Percentiles rank a stretch among this genome's conserved stretches.
Evolutionary conservation across 2,888 invertebrate genomes (phyloP).

Genomic region (Hydroisotoma schaefferi): DNA sequence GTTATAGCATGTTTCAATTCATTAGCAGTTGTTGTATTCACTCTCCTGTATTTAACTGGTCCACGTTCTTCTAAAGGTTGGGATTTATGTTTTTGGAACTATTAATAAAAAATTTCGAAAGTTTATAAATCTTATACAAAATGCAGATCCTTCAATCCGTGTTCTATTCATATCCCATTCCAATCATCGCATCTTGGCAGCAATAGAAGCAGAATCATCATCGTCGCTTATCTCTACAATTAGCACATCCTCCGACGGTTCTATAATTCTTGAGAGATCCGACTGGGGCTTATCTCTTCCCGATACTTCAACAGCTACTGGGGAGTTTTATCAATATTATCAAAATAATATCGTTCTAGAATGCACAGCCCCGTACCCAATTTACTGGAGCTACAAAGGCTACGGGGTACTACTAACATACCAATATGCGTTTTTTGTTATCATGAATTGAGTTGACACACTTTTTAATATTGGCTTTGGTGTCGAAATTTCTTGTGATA

Average conservation of each 20-base stretch:
- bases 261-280: constrained; percentile 19
- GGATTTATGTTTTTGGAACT: background rate
- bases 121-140: background rate
- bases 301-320: no score
- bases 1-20: background rate
- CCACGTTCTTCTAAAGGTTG: constrained; percentile 9
- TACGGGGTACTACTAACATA: no score
- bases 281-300: constrained; percentile 10
- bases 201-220: background rate
- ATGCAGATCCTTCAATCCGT: constrained; percentile 9
- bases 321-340: constrained; percentile 11
- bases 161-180: constrained; percentile 21
- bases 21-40: constrained; percentile 12
- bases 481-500: no score
- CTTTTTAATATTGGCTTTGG: no score
- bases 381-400: constrained; percentile 28
- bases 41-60: constrained; percentile 24
- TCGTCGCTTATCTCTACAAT: background rate
- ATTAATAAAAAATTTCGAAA: background rate
- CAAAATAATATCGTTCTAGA: constrained; percentile 30
- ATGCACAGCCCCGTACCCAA: constrained; percentile 27
- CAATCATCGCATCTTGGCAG: background rate
- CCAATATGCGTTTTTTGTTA: no score
- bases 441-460: background rate
- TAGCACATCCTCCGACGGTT: background rate